phyloP scores from a whole-genome alignment of 2,113 vertebrate species.

The Myotis brandtii region DNA sequence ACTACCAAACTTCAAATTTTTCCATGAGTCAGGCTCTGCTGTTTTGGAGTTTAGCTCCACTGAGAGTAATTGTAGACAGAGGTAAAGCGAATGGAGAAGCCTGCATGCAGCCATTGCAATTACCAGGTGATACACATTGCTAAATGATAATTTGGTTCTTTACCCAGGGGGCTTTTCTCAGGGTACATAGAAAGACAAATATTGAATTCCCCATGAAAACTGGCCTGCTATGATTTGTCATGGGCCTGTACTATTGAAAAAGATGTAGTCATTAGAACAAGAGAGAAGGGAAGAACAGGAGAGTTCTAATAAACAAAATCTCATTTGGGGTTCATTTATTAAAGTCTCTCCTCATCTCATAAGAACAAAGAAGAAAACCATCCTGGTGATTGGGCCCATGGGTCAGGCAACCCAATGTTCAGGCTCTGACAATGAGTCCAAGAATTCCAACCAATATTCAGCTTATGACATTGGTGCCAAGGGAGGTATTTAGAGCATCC shows the following conservation, averaged over 20 bases:
- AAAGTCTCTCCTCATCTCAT: conserved; percentile 43
- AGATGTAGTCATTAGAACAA: background rate
- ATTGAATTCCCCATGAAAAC: conserved; percentile 25
- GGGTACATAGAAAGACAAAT: background rate
- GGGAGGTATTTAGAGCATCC: background rate
- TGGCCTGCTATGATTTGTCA: conserved; percentile 7
- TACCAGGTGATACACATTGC: background rate
- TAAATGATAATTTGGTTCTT: conserved; percentile 14
- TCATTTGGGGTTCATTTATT: conserved; percentile 54
- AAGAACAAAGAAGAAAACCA: background rate
- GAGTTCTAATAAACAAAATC: conserved; percentile 26
- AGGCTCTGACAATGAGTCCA: background rate
- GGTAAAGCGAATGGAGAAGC: background rate
- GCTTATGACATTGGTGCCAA: background rate
- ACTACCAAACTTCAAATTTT: background rate
- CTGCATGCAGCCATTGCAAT: background rate
- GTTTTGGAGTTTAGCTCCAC: background rate
- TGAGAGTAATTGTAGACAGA: background rate
- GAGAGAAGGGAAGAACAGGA: background rate
- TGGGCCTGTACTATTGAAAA: background rate
- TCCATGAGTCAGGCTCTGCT: background rate
- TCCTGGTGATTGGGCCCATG: background rate
- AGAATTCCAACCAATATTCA: background rate
- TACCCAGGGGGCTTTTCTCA: background rate
- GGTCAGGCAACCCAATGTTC: background rate